Base-by-base conservation (phyloP, 2,113 vertebrate genomes). In the Coracopsis vasa region DNA sequence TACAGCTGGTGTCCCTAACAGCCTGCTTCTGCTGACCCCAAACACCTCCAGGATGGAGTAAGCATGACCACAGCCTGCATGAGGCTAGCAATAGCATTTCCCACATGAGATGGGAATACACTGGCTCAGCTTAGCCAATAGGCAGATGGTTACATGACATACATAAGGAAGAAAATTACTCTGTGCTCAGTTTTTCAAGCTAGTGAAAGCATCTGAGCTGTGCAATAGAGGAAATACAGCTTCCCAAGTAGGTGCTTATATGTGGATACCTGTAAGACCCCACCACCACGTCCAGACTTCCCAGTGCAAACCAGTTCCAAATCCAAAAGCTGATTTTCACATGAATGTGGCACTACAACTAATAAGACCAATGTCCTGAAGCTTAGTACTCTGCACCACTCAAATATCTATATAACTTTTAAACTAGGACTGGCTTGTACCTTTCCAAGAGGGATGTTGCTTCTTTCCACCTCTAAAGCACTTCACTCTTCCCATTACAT, bases 41-140 rank as follows among this genome's bases (percentile, higher is more conserved):
- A 64, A 67, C 31, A 47, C 31, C 42, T 47, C 42, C 27, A 67
- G 29, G 35, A 23, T 72, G 45, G 31, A 81, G 45, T 6, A 42
- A 72, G 23, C 8, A 8, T 3, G 7, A 47, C 24, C 18, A 64
- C 33, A 64, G 33, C 28, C 39, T 45, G 35, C 6, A 1, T 45
- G 41, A 72, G 19, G 8, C 10, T 71, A 47, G 15, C 33, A 53
- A 13, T 50, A 33, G 45, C 31, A 37, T 7, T 51, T 67, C 58
- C 62, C 53, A 9, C 0, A 0, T 15, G 8, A 87, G 23, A 48
- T 53, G 41, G 72, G 41, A 80, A 50, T 19, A n/a, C 2, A 1
- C 6, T 23, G 28, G 42, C 69, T 79, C 27, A 37, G 23, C 15
- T 18, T 37, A 50, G 27, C 23, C 80, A 44, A 39, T 13, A 5